phyloP scores from a whole-genome alignment of 1,140 invertebrate species.

The Bombus cullumanus region DNA sequence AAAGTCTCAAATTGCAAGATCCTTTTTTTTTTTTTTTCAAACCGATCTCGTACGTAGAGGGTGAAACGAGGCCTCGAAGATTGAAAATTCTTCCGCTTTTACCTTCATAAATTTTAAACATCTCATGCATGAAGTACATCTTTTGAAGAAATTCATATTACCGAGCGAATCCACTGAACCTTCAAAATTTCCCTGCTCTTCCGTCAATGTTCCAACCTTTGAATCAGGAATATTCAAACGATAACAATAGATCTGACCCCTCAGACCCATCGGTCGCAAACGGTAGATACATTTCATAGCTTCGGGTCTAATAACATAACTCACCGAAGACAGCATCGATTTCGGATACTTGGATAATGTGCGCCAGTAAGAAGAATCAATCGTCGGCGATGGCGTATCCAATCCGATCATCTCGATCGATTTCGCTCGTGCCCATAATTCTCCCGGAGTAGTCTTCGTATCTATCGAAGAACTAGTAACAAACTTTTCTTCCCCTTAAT shows the following conservation, averaged over 20 bases:
- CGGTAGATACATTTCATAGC: constrained; percentile 20
- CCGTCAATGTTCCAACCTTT: not conserved
- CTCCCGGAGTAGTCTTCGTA: constrained; percentile 34
- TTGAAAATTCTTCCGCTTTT: constrained; percentile 13
- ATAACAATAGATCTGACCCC: constrained; percentile 20
- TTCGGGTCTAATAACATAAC: constrained; percentile 17
- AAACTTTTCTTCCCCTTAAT: constrained; percentile 1
- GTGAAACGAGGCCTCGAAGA: not conserved
- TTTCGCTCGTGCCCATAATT: constrained; percentile 33
- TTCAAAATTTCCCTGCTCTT: not conserved
- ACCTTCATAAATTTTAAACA: constrained; percentile 37
- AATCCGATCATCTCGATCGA: constrained; percentile 22
- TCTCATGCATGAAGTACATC: not conserved
- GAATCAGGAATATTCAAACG: constrained; percentile 4
- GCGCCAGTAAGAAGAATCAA: constrained; percentile 31
- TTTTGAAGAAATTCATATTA: constrained; percentile 12
- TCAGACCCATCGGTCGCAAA: not conserved
- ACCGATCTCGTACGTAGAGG: not conserved
- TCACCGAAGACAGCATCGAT: constrained; percentile 19
- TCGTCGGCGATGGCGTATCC: not conserved
- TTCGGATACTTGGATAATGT: constrained; percentile 18
- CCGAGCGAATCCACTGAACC: not conserved
- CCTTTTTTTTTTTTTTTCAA: not conserved
- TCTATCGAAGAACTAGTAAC: constrained; percentile 28
- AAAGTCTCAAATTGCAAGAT: not conserved